These are phyloP conservation scores for Geophilus truncorum DNA, from an alignment of 2,888 invertebrate genomes.

Conservation along the genomic window DNA sequence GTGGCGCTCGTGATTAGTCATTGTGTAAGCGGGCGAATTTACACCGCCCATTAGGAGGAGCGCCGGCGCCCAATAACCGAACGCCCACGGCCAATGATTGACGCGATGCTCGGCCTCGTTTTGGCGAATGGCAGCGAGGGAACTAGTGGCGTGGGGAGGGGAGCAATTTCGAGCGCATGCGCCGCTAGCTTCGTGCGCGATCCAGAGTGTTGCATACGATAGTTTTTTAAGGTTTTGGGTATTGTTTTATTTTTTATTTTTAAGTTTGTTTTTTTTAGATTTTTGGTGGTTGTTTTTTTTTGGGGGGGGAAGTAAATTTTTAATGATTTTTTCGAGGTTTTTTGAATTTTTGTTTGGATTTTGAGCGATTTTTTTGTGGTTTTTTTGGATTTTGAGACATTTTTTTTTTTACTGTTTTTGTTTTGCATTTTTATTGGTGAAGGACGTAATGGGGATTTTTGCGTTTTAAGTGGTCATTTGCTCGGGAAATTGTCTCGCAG, in stretches of 20 bases:
- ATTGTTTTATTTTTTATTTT: too few species aligned
- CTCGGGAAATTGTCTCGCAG: not conserved
- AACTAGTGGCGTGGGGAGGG: too few species aligned
- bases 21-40: constrained; percentile 27
- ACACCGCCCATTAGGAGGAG: not conserved
- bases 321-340: too few species aligned
- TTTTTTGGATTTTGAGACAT: too few species aligned
- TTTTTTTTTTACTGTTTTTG: not conserved
- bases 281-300: too few species aligned
- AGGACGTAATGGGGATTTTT: not conserved
- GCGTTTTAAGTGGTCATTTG: not conserved
- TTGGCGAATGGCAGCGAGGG: not conserved
- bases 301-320: too few species aligned
- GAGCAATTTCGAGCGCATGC: not conserved
- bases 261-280: not conserved
- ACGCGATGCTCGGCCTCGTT: too few species aligned
- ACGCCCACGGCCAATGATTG: not conserved
- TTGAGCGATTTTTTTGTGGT: too few species aligned
- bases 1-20: constrained; percentile 27
- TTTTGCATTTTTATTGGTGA: not conserved
- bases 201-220: not conserved
- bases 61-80: constrained; percentile 28
- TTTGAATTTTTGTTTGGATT: too few species aligned
- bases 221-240: too few species aligned
- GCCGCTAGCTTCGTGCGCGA: not conserved